These are phyloP conservation scores for Nomada ferruginata DNA, from an alignment of 2,888 invertebrate species.

Conservation along the genomic window DNA sequence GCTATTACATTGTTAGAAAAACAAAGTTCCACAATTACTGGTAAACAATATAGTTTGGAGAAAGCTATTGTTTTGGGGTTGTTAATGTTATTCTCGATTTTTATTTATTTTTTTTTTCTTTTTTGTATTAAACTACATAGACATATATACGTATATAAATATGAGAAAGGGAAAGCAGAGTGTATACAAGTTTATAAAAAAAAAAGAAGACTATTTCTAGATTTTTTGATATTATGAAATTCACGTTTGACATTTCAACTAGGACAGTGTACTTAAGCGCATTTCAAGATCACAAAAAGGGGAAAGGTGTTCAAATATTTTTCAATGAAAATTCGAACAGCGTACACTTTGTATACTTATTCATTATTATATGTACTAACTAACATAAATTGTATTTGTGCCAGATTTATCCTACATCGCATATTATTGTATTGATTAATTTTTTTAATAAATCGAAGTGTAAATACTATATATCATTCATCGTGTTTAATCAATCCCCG, in stretches of 20 bases:
- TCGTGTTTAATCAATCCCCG: slow-evolving; percentile 52
- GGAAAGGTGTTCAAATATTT: slow-evolving; percentile 42
- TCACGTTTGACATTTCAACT: slow-evolving; percentile 20
- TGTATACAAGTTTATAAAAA: slow-evolving; percentile 19
- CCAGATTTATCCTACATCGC: slow-evolving; percentile 71
- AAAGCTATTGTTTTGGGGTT: slow-evolving; percentile 58
- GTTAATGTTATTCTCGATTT: slow-evolving; percentile 53
- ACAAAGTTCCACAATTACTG: slow-evolving; percentile 74
- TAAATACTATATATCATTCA: slow-evolving; percentile 65
- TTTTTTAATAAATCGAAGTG: slow-evolving; percentile 72
- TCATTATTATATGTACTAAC: slow-evolving; percentile 55
- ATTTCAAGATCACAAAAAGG: slow-evolving; percentile 34
- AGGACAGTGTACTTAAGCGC: slow-evolving; percentile 20
- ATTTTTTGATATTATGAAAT: slow-evolving; percentile 34
- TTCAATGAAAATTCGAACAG: slow-evolving; percentile 30
- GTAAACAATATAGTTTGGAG: slow-evolving; percentile 71
- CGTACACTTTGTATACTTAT: slow-evolving; percentile 54
- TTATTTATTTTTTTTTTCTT: slow-evolving; percentile 40
- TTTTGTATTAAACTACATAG: slow-evolving; percentile 42
- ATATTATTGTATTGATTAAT: slow-evolving; percentile 68
- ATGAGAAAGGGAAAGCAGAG: slow-evolving; percentile 2
- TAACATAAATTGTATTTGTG: slow-evolving; percentile 69
- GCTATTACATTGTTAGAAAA: slow-evolving; percentile 78
- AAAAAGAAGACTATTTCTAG: slow-evolving; percentile 21
- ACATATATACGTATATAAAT: neutral